Conservation (phyloP, 2,888 invertebrate species). For the Ptychoptera contaminata region DNA sequence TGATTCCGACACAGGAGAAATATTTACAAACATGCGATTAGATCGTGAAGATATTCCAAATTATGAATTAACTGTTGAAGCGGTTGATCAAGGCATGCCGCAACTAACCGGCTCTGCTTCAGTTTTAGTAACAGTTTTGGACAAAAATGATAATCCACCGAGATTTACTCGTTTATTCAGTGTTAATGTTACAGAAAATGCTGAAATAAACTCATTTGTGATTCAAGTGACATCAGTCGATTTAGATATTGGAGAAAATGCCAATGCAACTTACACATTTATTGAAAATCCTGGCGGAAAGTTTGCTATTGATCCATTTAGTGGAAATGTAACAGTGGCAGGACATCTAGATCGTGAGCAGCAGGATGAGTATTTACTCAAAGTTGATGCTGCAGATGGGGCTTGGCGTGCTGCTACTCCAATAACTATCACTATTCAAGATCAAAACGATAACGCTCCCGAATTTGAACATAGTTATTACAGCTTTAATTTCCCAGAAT, state of each 20-base stretch:
- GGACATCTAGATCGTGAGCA: constrained; percentile 79
- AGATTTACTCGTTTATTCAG: constrained; percentile 80
- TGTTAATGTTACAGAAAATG: constrained; percentile 90
- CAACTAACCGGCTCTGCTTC: constrained; percentile 68
- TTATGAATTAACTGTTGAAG: constrained; percentile 70
- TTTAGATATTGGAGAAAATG: constrained; percentile 70
- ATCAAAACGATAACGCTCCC: constrained; percentile 91
- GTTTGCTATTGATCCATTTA: constrained; percentile 75
- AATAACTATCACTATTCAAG: constrained; percentile 81
- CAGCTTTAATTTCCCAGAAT: constrained; percentile 76
- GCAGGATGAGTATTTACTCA: constrained; percentile 78
- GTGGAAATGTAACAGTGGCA: constrained; percentile 84
- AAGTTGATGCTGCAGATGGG: constrained; percentile 76
- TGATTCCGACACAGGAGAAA: constrained; percentile 65
- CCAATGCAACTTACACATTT: constrained; percentile 84
- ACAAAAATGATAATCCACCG: constrained; percentile 92
- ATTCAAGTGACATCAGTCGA: constrained; percentile 86
- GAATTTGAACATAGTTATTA: constrained; percentile 78
- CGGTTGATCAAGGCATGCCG: constrained; percentile 70
- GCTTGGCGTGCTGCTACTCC: constrained; percentile 86
- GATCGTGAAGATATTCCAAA: constrained; percentile 70
- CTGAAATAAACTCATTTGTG: constrained; percentile 81
- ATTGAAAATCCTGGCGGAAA: constrained; percentile 84
- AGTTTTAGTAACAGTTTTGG: constrained; percentile 63
- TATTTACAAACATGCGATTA: constrained; percentile 62